Percentiles rank a stretch among this genome's conserved stretches.
phyloP scores from a whole-genome alignment of 2,888 invertebrate genomes.

The Microctonus hyperodae region DNA sequence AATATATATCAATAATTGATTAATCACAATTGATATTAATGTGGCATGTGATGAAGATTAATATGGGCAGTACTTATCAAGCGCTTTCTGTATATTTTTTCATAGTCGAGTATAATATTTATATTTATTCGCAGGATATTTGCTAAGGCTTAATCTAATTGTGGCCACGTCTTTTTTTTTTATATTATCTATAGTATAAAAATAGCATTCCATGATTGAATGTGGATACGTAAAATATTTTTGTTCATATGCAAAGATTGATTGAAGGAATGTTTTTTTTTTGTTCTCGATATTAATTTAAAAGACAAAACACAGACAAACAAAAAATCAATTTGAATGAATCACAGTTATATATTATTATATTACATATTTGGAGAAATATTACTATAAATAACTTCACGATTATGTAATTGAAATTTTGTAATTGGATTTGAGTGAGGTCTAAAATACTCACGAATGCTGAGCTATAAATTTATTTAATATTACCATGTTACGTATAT shows the following conservation, averaged over 20 bases:
- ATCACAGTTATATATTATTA: neutral
- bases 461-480: slow-evolving; percentile 5
- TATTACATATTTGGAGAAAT: neutral
- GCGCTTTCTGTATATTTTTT: slow-evolving; percentile 14
- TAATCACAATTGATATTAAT: neutral
- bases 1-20: neutral
- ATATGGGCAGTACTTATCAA: slow-evolving; percentile 15
- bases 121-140: slow-evolving; percentile 9
- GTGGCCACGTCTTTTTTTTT: neutral
- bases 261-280: slow-evolving; percentile 10
- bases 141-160: slow-evolving; percentile 4
- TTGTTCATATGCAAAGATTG: slow-evolving; percentile 5
- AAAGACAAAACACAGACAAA: neutral
- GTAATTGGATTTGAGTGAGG: neutral
- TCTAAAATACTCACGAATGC: slow-evolving; percentile 14
- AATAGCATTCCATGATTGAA: slow-evolving; percentile 23
- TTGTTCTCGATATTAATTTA: neutral
- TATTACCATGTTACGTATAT: neutral
- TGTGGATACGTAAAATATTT: slow-evolving; percentile 14
- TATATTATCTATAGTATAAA: neutral
- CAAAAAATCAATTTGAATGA: neutral
- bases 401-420: neutral
- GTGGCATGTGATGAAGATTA: slow-evolving; percentile 1
- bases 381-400: neutral
- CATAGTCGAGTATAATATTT: slow-evolving; percentile 8